A percentile compares a stretch with the other conserved stretches of the same genome.
phyloP scores from a whole-genome alignment of 2,797 vertebrate species.

The Phalloptychus januarius region DNA sequence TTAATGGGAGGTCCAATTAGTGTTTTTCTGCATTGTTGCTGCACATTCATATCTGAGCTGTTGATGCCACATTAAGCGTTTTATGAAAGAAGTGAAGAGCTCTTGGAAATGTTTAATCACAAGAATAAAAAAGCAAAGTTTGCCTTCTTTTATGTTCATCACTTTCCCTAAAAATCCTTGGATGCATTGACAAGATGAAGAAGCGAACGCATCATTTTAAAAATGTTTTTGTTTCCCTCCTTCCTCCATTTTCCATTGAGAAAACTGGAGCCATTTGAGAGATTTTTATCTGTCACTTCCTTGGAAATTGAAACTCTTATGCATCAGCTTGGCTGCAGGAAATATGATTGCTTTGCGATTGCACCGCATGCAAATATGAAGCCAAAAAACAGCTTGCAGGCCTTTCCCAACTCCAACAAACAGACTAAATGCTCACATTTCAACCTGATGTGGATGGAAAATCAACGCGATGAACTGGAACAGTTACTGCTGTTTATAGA shows the following conservation, averaged over 20 bases:
- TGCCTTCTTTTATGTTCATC: neutral
- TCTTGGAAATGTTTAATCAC: neutral
- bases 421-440: neutral
- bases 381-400: neutral
- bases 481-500: neutral
- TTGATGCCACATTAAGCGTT: constrained; percentile 5
- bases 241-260: neutral
- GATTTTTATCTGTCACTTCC: constrained; percentile 39
- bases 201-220: neutral
- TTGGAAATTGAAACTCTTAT: constrained; percentile 10
- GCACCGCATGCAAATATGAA: neutral
- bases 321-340: neutral
- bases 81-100: neutral
- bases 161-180: neutral
- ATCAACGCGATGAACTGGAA: neutral
- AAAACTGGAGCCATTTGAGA: constrained; percentile 2
- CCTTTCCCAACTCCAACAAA: neutral
- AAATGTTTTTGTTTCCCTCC: neutral
- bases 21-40: constrained; percentile 38
- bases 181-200: neutral
- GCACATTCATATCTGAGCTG: constrained; percentile 9
- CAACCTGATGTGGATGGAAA: neutral
- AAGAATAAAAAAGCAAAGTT: neutral
- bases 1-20: constrained; percentile 47
- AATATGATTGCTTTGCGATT: neutral